A percentile compares a stretch with the other conserved stretches of the same genome.
Conservation (phyloP, 2,113 vertebrate species). For the Amphilophus citrinellus region DNA sequence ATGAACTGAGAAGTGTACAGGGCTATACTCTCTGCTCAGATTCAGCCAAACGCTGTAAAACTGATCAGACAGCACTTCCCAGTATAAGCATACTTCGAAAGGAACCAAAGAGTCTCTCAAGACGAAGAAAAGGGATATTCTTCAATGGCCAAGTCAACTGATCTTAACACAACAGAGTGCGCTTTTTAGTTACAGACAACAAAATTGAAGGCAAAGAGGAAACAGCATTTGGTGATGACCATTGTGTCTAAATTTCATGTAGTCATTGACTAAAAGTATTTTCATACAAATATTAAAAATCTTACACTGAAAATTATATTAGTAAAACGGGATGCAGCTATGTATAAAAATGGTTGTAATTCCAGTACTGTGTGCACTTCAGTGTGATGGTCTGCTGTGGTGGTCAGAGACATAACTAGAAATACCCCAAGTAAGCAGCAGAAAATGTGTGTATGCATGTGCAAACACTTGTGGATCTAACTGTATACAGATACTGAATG, state of each 20-base stretch:
- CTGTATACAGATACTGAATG: neutral
- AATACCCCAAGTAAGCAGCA: neutral
- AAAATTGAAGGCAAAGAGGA: neutral
- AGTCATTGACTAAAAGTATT: neutral
- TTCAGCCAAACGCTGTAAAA: neutral
- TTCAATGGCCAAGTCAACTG: neutral
- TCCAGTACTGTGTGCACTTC: neutral
- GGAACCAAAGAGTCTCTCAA: neutral
- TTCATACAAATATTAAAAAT: neutral
- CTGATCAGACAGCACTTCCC: neutral
- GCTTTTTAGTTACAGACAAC: neutral
- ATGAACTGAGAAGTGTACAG: too few species aligned
- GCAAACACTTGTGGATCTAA: neutral
- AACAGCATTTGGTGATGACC: neutral
- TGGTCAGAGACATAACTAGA: neutral
- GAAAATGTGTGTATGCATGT: accelerated
- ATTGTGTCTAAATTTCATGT: neutral
- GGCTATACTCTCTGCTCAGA: too few species aligned
- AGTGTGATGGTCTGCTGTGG: neutral
- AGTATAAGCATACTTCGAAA: accelerated
- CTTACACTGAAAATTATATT: neutral
- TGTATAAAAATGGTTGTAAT: neutral
- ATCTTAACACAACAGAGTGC: accelerated
- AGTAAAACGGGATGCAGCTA: neutral
- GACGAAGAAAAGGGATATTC: neutral